phyloP scores from a whole-genome alignment of 2,113 vertebrate species.

The Lepisosteus oculatus region DNA sequence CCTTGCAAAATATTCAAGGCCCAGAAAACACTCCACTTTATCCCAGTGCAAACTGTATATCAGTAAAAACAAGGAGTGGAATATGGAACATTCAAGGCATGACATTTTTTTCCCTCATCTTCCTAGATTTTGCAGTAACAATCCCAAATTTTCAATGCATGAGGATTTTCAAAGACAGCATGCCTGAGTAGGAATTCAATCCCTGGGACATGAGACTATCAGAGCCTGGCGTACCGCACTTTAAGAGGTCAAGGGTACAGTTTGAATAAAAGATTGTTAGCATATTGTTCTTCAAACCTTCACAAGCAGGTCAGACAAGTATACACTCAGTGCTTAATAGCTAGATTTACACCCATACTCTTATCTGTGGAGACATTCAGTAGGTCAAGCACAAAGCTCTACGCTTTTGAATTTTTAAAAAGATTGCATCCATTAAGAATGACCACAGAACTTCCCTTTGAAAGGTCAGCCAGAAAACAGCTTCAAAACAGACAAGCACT shows the following conservation, averaged over 20 bases:
- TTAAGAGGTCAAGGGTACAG: background rate
- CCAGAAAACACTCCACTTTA: no score
- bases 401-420: conserved; percentile 28
- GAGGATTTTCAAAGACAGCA: no score
- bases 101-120: no score
- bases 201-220: background rate
- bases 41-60: no score
- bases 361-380: background rate
- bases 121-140: no score
- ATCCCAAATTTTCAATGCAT: no score
- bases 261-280: background rate
- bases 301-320: background rate
- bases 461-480: no score
- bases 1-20: no score
- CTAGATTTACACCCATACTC: background rate
- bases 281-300: background rate
- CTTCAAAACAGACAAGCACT: no score
- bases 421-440: background rate
- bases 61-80: no score
- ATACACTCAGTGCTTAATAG: background rate
- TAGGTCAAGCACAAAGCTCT: conserved; percentile 31
- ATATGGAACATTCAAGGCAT: no score
- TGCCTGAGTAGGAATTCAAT: no score
- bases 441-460: background rate
- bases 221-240: background rate